A percentile compares a stretch with the other conserved stretches of the same genome.
These are phyloP conservation scores for Drosophila paramelanica DNA, from an alignment of 2,888 invertebrate species.

Conservation along the genomic window DNA sequence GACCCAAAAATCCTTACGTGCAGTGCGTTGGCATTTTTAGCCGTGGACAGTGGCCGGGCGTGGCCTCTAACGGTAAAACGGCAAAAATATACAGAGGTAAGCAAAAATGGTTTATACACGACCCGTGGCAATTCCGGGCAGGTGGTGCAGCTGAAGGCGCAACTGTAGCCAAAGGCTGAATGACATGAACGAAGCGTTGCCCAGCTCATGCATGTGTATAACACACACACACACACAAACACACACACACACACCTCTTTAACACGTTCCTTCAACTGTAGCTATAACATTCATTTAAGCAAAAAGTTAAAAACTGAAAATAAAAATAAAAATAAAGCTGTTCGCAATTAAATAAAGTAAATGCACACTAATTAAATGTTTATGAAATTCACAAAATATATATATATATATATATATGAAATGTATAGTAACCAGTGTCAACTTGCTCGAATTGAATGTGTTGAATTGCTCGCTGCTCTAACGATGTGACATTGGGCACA, in stretches of 20 bases:
- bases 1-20: slow-evolving; percentile 34
- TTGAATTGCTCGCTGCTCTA: neutral
- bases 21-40: slow-evolving; percentile 21
- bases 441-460: no score
- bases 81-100: slow-evolving; percentile 31
- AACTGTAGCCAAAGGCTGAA: slow-evolving; percentile 33
- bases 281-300: slow-evolving; percentile 18
- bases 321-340: neutral
- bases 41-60: slow-evolving; percentile 7
- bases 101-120: slow-evolving; percentile 48
- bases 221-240: neutral
- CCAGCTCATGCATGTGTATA: neutral
- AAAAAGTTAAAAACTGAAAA: slow-evolving; percentile 16
- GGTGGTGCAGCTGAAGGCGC: slow-evolving; percentile 18
- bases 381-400: no score
- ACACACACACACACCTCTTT: neutral
- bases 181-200: slow-evolving; percentile 22
- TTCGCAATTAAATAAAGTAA: neutral
- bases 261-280: no score
- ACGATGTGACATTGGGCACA: slow-evolving; percentile 44
- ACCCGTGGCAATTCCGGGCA: slow-evolving; percentile 17
- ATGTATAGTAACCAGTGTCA: no score
- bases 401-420: no score
- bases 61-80: neutral
- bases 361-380: neutral